A percentile compares a stretch with the other conserved stretches of the same genome.
These are phyloP conservation scores for Decapterus maruadsi DNA, from an alignment of 2,797 vertebrate species.

Conservation along the genomic window DNA sequence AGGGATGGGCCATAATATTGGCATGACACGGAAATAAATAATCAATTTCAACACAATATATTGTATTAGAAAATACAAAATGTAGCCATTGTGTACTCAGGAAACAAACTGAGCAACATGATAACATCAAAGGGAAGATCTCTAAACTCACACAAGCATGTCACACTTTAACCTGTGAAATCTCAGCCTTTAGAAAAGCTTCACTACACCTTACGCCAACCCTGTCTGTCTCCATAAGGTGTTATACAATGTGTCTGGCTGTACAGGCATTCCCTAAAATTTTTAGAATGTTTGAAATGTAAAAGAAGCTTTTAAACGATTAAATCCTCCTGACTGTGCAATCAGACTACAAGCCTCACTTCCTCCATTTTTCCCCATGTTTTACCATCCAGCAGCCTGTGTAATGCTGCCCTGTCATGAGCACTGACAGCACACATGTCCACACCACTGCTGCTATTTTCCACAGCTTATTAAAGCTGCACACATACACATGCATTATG, in stretches of 20 bases:
- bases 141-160: background rate
- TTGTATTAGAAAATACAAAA: background rate
- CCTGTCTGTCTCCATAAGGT: no score
- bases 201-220: no score
- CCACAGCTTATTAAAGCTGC: background rate
- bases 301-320: background rate
- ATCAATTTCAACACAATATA: background rate
- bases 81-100: background rate
- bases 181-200: no score
- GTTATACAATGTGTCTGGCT: no score
- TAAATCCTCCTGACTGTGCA: background rate
- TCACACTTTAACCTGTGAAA: background rate
- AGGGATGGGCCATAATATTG: no score
- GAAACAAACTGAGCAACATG: background rate
- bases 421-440: background rate
- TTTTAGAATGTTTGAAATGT: background rate
- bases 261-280: no score
- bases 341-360: constrained; percentile 8
- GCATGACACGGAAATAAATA: no score
- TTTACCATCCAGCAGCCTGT: constrained; percentile 11
- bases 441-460: background rate
- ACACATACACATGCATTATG: background rate
- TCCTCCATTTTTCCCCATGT: background rate
- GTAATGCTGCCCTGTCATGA: background rate
- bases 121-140: background rate